Evolutionary conservation across 2,888 invertebrate genomes (phyloP).

Genomic region (Oxystoma pomonae): DNA sequence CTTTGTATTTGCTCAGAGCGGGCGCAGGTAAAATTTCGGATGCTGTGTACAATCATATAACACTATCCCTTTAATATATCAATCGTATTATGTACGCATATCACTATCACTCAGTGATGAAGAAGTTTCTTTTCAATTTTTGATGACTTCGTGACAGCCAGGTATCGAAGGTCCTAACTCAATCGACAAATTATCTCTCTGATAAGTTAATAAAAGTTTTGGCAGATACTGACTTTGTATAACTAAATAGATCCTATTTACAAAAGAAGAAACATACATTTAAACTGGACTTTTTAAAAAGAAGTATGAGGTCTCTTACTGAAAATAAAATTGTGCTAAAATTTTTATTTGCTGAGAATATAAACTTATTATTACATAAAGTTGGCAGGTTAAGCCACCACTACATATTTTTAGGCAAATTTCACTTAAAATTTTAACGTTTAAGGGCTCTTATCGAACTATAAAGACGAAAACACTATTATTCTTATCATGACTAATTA

Average conservation of each 20-base stretch:
- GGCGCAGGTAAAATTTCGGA: constrained; percentile 42
- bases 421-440: no score
- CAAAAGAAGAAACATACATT: no score
- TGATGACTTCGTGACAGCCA: constrained; percentile 39
- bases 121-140: constrained; percentile 25
- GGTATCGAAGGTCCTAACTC: constrained; percentile 14
- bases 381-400: no score
- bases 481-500: no score
- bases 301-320: no score
- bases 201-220: constrained; percentile 1
- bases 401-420: no score
- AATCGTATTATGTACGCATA: constrained; percentile 46
- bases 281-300: no score
- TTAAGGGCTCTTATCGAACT: no score
- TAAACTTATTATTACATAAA: no score
- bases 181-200: constrained; percentile 16
- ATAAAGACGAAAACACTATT: no score
- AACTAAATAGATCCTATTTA: background rate
- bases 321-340: no score
- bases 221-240: background rate
- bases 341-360: no score
- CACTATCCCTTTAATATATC: constrained; percentile 45
- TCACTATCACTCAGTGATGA: constrained; percentile 36
- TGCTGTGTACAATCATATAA: constrained; percentile 35
- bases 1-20: constrained; percentile 41